Evolutionary conservation across 2,113 vertebrate genomes (phyloP).

Genomic region (pig (Sus scrofa)): DNA sequence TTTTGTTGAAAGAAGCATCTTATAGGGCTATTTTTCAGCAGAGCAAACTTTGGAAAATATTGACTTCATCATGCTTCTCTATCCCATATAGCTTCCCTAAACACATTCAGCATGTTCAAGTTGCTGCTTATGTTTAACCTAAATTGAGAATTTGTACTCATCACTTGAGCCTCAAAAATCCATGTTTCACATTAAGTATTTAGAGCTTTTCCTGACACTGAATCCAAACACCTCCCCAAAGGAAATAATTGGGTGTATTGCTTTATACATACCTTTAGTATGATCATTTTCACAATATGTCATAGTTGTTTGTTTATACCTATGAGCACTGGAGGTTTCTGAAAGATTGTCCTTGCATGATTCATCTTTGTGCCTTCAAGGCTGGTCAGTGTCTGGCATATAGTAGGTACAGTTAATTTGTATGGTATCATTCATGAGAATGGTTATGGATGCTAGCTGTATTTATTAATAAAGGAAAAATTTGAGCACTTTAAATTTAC

Average conservation of each 20-base stretch:
- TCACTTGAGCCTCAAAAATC: not conserved
- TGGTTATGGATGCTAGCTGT: not conserved
- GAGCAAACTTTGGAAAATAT: conserved; percentile 32
- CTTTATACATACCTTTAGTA: conserved; percentile 13
- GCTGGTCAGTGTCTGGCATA: not conserved
- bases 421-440: not conserved
- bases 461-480: conserved; percentile 41
- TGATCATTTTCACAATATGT: not conserved
- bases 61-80: conserved; percentile 25
- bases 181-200: conserved; percentile 19
- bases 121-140: not conserved
- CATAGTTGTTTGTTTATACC: not conserved
- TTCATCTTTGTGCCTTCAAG: conserved; percentile 22
- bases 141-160: conserved; percentile 4
- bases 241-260: not conserved
- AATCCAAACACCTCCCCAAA: not conserved
- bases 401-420: conserved; percentile 30
- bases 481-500: conserved; percentile 5
- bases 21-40: not conserved
- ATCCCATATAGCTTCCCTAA: not conserved
- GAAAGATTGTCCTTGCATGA: not conserved
- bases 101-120: not conserved
- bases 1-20: conserved; percentile 18
- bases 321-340: not conserved
- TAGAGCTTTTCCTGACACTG: conserved; percentile 5